Evolutionary conservation across 1,140 invertebrate species (phyloP).

Genomic region (Elymnias hypermnestra): DNA sequence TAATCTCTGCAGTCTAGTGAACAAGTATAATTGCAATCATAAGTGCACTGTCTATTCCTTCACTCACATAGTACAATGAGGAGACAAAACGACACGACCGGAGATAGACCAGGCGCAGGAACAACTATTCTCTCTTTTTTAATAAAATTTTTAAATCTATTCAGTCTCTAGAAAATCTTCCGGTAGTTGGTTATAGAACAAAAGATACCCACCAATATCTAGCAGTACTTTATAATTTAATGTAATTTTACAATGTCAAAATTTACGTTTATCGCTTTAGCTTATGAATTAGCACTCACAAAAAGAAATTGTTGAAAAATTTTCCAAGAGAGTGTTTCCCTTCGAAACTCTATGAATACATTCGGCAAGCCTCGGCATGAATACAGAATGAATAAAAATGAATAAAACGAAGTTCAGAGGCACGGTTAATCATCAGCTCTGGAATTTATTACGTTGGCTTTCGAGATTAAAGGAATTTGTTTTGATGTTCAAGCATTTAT

Average conservation of each 20-base stretch:
- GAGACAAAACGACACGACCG: no score
- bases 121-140: no score
- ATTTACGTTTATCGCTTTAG: constrained; percentile 1
- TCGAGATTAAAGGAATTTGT: constrained; percentile 29
- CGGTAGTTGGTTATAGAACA: no score
- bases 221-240: no score
- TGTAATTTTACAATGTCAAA: no score
- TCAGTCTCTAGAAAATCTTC: no score
- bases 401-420: constrained; percentile 41
- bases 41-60: no score
- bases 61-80: no score
- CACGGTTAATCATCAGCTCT: constrained; percentile 50
- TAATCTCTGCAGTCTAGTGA: no score
- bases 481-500: background rate
- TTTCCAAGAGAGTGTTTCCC: constrained; percentile 33
- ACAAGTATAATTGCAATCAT: no score
- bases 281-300: background rate
- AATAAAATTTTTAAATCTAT: no score
- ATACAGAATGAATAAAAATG: constrained; percentile 59
- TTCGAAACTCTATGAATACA: constrained; percentile 53
- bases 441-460: constrained; percentile 41
- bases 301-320: constrained; percentile 41
- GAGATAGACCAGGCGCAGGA: background rate
- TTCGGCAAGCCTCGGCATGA: constrained; percentile 49
- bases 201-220: no score